A percentile compares a stretch with the other conserved stretches of the same genome.
These are phyloP conservation scores for Isoperla grammatica DNA, from an alignment of 2,888 invertebrate genomes.

Conservation along the genomic window DNA sequence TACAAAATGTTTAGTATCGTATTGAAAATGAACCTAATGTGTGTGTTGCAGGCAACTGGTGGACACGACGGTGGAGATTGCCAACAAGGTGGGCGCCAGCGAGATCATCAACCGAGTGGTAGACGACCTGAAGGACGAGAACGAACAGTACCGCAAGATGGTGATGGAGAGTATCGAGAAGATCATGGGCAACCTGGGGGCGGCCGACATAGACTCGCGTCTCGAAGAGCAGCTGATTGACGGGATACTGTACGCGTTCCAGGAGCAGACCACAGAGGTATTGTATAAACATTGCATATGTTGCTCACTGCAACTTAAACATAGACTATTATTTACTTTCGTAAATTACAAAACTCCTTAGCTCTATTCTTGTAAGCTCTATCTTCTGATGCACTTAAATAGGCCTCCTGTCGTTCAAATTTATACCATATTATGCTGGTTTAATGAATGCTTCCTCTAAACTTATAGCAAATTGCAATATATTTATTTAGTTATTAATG, in stretches of 20 bases:
- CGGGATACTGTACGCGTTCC: slow-evolving; percentile 98
- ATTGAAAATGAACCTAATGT: too few relatives aligned
- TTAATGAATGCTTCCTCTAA: too few relatives aligned
- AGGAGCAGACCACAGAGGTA: slow-evolving; percentile 96
- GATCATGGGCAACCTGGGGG: slow-evolving; percentile 95
- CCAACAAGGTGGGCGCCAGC: slow-evolving; percentile 99
- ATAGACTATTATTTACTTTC: too few relatives aligned
- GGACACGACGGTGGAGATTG: slow-evolving; percentile 99
- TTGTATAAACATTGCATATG: too few relatives aligned
- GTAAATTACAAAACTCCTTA: too few relatives aligned
- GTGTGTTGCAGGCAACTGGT: slow-evolving; percentile 75
- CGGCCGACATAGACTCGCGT: slow-evolving; percentile 96
- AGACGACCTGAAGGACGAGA: slow-evolving; percentile 98
- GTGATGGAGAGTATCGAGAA: slow-evolving; percentile 99
- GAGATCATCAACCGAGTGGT: slow-evolving; percentile 98
- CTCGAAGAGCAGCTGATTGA: slow-evolving; percentile 99
- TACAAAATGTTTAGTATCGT: too few relatives aligned
- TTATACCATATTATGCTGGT: too few relatives aligned
- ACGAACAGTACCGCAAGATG: slow-evolving; percentile 99
- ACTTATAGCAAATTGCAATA: too few relatives aligned
- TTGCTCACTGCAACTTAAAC: too few relatives aligned
- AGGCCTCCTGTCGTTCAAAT: too few relatives aligned
- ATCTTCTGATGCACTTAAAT: not conserved
- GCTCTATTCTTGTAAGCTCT: too few relatives aligned
- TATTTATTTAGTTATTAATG: too few relatives aligned